Evolutionary conservation across 35 echinoderm and acorn worm species (phyloP), one percentile per base, ranked within the genome.

Genomic region (Stichopus chloronotus): DNA sequence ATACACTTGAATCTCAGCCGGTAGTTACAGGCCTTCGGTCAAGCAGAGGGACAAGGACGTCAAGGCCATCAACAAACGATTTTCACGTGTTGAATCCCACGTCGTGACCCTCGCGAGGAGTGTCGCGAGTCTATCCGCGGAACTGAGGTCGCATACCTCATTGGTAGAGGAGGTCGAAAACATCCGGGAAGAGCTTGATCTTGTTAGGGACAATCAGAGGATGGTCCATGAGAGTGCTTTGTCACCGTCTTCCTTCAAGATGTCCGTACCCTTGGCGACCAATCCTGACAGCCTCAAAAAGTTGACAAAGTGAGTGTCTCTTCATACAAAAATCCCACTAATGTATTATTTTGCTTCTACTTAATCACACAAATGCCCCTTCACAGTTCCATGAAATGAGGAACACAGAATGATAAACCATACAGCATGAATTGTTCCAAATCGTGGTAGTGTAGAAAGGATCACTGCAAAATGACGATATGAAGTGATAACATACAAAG

Each of bases 81-180:
- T 99, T 83, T 79, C 93, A 0, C 84, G 97, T 9, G 95, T 99
- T 0, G 97, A 99, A 84, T 99, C 97, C 20, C 97, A 99, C 56
- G 97, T 99, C 1, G 97, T 99, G 65, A 99, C 97, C 9, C 82
- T 99, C n/a, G 97, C 97, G 7, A 96, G 95, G 69, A 99, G 97
- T 79, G 97, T 99, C 7, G 97, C 97, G 5, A 92, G 94, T 90
- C 95, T 99, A 5, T 99, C 97, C n/a, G 95, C 97, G 9, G 95
- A 99, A 56, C 58, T 99, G 7, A 54, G 97, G 56, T 95, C 97
- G 4, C 97, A 99, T 84, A 96, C 83, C 60, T 78, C 97, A 5
- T 86, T 96, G 4, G 60, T 99, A 16, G 59, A 90, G 14, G 95
- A 95, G 83, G 95, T 96, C 6, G 95, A 95, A 58, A 76, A 72